These are phyloP conservation scores for Dendrolimus kikuchii DNA, from an alignment of 1,140 invertebrate genomes.

Conservation along the genomic window DNA sequence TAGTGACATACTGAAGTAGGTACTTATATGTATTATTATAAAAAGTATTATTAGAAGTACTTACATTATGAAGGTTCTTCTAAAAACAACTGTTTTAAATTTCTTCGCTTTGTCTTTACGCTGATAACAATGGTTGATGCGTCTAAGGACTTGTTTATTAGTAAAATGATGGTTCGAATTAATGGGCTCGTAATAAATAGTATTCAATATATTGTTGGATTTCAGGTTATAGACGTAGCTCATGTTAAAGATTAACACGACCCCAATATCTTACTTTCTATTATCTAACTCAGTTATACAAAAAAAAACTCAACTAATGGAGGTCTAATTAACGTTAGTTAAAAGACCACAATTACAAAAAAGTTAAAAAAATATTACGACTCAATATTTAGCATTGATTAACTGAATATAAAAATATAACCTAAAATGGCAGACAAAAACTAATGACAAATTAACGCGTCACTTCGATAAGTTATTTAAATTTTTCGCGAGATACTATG, in stretches of 20 bases:
- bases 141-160: constrained; percentile 24
- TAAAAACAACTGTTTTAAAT: constrained; percentile 37
- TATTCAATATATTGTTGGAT: constrained; percentile 24
- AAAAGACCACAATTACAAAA: too few relatives aligned
- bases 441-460: too few relatives aligned
- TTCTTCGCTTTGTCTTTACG: constrained; percentile 46
- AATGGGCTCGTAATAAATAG: constrained; percentile 12
- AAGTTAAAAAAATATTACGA: too few relatives aligned
- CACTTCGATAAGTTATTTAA: too few relatives aligned
- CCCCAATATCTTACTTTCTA: constrained; percentile 3
- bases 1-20: neutral
- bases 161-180: constrained; percentile 9
- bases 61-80: constrained; percentile 45
- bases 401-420: too few relatives aligned
- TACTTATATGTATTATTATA: neutral
- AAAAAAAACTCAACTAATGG: constrained; percentile 14
- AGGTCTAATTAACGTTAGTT: too few relatives aligned
- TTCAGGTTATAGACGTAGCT: constrained; percentile 35
- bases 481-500: too few relatives aligned
- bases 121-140: constrained; percentile 30
- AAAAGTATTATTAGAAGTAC: constrained; percentile 16
- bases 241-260: constrained; percentile 33
- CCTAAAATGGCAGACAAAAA: too few relatives aligned
- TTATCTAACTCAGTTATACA: neutral
- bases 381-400: too few relatives aligned